Conservation (phyloP, 2,113 vertebrate genomes). For the Sprattus sprattus region DNA sequence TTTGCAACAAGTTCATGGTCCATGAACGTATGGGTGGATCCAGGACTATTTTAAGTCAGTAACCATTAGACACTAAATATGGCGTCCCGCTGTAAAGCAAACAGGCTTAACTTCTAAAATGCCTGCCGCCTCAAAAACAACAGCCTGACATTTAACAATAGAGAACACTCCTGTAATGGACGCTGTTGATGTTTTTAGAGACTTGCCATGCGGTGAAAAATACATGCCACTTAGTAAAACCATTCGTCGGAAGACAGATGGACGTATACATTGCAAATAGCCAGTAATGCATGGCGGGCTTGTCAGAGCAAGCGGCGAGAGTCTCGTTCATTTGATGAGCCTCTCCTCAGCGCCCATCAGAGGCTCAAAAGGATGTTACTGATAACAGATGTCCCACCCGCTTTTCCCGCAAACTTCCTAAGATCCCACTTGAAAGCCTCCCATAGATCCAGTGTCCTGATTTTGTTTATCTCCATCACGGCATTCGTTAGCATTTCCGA, state of each 20-base stretch:
- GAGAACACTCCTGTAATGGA: not conserved
- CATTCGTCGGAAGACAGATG: not conserved
- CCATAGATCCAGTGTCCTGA: conserved; percentile 31
- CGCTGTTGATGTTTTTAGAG: not conserved
- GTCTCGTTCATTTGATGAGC: not conserved
- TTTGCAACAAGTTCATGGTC: not conserved
- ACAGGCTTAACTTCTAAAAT: not conserved
- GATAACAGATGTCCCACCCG: conserved; percentile 42
- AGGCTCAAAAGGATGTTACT: conserved; percentile 22
- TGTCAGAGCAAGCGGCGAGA: not conserved
- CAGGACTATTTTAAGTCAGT: not conserved
- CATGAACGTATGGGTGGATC: not conserved
- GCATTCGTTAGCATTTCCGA: conserved; percentile 55
- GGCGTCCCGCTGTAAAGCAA: not conserved
- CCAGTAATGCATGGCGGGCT: not conserved
- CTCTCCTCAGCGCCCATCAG: not conserved
- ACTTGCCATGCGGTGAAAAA: not conserved
- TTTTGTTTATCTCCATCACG: conserved; percentile 46
- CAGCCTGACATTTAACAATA: not conserved
- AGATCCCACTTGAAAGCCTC: conserved; percentile 34
- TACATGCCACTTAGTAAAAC: not conserved
- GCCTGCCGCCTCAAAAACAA: not conserved
- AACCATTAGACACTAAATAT: not conserved
- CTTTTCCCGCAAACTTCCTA: conserved; percentile 40
- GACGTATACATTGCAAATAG: not conserved